Base-by-base conservation (phyloP, 2,113 vertebrate species). In the Pedetes capensis region DNA sequence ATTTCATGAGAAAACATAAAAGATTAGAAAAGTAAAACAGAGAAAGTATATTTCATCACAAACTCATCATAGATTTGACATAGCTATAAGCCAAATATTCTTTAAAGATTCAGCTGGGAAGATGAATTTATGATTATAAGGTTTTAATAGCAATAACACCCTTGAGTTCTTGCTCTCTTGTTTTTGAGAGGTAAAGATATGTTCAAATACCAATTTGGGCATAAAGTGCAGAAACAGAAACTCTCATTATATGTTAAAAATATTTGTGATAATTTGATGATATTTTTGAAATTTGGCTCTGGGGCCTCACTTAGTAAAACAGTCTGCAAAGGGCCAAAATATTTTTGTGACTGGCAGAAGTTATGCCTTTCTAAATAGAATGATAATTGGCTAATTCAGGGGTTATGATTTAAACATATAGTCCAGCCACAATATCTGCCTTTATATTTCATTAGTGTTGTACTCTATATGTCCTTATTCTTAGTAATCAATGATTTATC, bases 241-340 rank as follows among this genome's bases (percentile, higher is more conserved):
- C n/a, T 84, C 92, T 85, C 88, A 86, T 91, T 91, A 59, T 81
- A 39, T 87, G 69, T 81, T 97, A 75, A 78, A 79, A 94, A 69
- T 95, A 89, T 95, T 89, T 88, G 71, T 74, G 69, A 87, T 91
- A 37, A 66, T 49, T 87, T 14, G 23, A 23, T 94, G 66, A 64
- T 47, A 82, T 84, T 87, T 96, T 74, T 49, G 39, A 57, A 82
- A 96, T 96, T 94, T 97, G 79, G 71, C 88, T 97, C 92, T 92
- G 53, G 63, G 6, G 37, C 55, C 0, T 95, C 68, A 39, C 0
- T 95, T 85, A 64, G 27, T 17, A 53, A 16, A 37, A 57, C 47
- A 84, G 44, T 93, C 83, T 92, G 42, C 27, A 57, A 76, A 87
- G 61, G 64, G 57, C 86, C 69, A 85, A 81, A 94, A 13, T 94